Percentiles rank a stretch among this genome's conserved stretches.
Evolutionary conservation across 2,113 vertebrate genomes (phyloP).

Genomic region (Probosciger aterrimus): DNA sequence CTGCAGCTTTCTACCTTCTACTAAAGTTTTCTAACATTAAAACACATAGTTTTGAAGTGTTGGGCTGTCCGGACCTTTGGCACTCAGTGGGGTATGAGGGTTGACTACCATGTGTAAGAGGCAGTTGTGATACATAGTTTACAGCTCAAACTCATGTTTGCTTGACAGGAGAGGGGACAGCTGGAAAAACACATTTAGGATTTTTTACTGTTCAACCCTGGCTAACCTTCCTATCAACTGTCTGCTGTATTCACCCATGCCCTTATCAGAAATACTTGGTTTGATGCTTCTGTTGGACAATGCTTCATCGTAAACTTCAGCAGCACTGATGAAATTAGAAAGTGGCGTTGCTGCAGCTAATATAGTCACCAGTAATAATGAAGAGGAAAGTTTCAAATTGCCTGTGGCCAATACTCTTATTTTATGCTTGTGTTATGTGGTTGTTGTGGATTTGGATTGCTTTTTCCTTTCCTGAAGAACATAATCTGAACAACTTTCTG

Average conservation of each 20-base stretch:
- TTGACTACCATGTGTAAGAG: not conserved
- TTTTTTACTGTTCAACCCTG: not conserved
- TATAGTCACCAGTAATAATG: not conserved
- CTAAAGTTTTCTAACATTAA: not conserved
- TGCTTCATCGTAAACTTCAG: not conserved
- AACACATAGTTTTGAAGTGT: not conserved
- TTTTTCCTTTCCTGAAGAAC: not conserved
- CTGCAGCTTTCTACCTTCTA: not conserved
- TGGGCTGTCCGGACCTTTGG: not conserved
- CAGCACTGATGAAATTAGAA: not conserved
- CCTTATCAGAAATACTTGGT: not conserved
- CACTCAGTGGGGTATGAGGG: not conserved
- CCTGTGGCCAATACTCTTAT: not conserved
- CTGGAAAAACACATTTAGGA: not conserved
- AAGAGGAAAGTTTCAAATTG: not conserved
- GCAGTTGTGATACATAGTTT: not conserved
- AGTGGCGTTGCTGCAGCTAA: fast-evolving
- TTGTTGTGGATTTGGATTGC: not conserved
- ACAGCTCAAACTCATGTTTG: not conserved
- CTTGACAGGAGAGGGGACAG: not conserved
- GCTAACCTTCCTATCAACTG: not conserved
- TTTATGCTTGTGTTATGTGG: not conserved
- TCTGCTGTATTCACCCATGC: not conserved
- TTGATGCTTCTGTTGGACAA: not conserved
- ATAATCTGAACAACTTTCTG: not conserved